phyloP scores from a whole-genome alignment of 2,888 invertebrate genomes.

The Megaustenia siamemsis region DNA sequence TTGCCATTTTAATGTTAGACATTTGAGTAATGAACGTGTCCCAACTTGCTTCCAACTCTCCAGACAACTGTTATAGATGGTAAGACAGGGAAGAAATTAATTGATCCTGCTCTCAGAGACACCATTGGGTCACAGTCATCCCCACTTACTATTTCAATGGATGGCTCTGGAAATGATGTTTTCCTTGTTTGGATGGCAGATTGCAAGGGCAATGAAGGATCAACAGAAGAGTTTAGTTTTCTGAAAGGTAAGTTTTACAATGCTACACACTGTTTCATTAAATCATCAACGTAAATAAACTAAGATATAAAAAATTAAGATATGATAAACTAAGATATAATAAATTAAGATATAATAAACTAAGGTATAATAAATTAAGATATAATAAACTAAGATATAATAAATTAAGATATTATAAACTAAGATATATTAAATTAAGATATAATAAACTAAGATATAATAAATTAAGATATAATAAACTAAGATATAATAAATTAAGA shows the following conservation, averaged over 20 bases:
- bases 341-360: too few relatives aligned
- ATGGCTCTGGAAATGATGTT: constrained; percentile 85
- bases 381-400: too few relatives aligned
- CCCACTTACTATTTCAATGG: constrained; percentile 75
- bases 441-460: too few relatives aligned
- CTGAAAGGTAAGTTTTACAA: constrained; percentile 78
- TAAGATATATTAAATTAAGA: too few relatives aligned
- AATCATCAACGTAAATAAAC: not conserved
- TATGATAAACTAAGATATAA: too few relatives aligned
- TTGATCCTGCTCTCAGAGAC: constrained; percentile 83
- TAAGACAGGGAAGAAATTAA: constrained; percentile 83
- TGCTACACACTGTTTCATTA: not conserved
- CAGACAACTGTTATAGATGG: constrained; percentile 84
- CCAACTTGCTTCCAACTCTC: too few relatives aligned
- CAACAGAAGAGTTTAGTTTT: constrained; percentile 79
- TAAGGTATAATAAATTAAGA: too few relatives aligned
- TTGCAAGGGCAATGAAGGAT: constrained; percentile 82
- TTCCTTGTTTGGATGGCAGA: constrained; percentile 89
- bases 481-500: too few relatives aligned
- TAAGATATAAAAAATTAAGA: not conserved
- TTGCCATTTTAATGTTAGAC: too few relatives aligned
- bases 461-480: too few relatives aligned
- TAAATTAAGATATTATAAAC: too few relatives aligned
- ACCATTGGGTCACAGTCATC: constrained; percentile 83
- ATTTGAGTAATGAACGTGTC: too few relatives aligned